A percentile compares a stretch with the other conserved stretches of the same genome.
Evolutionary conservation across 2,888 invertebrate genomes (phyloP).

Genomic region (Clusia tigrina): DNA sequence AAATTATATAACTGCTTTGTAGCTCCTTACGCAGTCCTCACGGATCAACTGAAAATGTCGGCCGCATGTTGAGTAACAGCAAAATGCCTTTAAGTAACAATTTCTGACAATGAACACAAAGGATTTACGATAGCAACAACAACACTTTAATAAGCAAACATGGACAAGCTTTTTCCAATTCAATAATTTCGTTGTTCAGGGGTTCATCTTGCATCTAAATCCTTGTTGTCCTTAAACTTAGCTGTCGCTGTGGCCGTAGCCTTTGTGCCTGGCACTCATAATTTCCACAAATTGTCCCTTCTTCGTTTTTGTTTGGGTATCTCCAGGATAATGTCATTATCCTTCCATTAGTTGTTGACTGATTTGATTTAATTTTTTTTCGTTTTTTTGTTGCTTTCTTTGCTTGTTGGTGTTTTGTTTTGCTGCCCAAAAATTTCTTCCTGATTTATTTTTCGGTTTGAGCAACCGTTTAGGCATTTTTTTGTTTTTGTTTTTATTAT

Average conservation of each 20-base stretch:
- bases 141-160: neutral
- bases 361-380: constrained; percentile 51
- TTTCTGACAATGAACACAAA: constrained; percentile 44
- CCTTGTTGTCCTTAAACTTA: no score
- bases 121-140: neutral
- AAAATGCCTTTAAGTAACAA: no score
- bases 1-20: no score
- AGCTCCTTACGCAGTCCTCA: no score
- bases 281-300: constrained; percentile 33
- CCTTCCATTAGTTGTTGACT: constrained; percentile 54
- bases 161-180: constrained; percentile 38
- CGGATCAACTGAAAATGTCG: no score
- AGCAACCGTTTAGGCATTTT: constrained; percentile 16
- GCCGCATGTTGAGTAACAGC: no score
- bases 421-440: constrained; percentile 8
- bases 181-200: constrained; percentile 28
- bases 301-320: neutral
- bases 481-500: constrained; percentile 36
- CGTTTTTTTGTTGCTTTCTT: constrained; percentile 15
- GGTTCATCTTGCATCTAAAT: no score
- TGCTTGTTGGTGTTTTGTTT: constrained; percentile 30
- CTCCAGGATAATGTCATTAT: constrained; percentile 50
- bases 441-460: constrained; percentile 10
- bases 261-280: constrained; percentile 38
- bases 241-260: no score